Base-by-base conservation (phyloP, 2,888 invertebrate species). In the Therioaphis trifolii region DNA sequence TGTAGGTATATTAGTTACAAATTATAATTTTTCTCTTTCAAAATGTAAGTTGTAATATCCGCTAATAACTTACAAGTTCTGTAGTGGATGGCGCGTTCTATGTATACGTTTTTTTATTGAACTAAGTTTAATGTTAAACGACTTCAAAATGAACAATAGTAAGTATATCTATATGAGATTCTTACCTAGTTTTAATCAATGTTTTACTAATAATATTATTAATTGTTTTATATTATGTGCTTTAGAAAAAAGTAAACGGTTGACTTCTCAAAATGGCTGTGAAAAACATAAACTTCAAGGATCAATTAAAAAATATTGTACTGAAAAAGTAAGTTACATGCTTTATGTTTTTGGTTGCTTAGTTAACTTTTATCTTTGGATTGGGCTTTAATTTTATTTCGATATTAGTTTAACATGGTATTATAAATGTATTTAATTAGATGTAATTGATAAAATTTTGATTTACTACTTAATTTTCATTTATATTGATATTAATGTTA, bases 261-360 rank as follows among this genome's bases (percentile, higher is more conserved):
- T 21, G 4, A 4, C 21, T 9, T n/a, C 24, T 46, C 49, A 40
- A 66, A 63, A 61, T 24, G 49, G 0, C 21, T 63, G 1, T 63
- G n/a, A 27, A 74, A 21, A 24, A 18, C 24, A 52, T 21, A 55
- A 4, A 0, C 2, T 21, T 52, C 49, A 74, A 63, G 52, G 12
- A 63, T 74, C 82, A 35, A 72, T 74, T 63, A 74, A 63, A 61
- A 80, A 82, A 24, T 82, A 74, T 72, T 82, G 82, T 27, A 63
- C 82, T 18, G n/a, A 52, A 74, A 74, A 82, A 82, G 74, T 82
- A 29, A 74, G 72, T 82, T 35, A 35, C 35, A 35, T 7, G 1
- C n/a, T 18, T n/a, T 9, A 2, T 52, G 4, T 15, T 46, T 15
- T 46, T 12, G 12, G 15, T 14, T 12, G 12, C 12, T 9, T 46